A percentile compares a stretch with the other conserved stretches of the same genome.
Evolutionary conservation across 2,888 invertebrate genomes (phyloP).

Genomic region (Aquatica leii): DNA sequence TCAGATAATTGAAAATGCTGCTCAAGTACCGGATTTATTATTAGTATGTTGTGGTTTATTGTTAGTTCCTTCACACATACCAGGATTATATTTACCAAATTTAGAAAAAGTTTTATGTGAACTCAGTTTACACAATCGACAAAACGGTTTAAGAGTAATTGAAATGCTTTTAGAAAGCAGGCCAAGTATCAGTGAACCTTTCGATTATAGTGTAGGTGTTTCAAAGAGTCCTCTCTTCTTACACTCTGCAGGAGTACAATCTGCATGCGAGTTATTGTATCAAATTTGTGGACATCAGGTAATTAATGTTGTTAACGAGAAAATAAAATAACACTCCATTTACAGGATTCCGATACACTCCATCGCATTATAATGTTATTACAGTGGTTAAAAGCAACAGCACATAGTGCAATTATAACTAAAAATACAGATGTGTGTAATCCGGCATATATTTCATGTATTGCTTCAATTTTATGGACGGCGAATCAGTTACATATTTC

Average conservation of each 20-base stretch:
- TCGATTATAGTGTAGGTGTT: constrained; percentile 49
- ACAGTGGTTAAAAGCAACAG: constrained; percentile 74
- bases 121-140: constrained; percentile 71
- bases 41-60: constrained; percentile 77
- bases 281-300: constrained; percentile 73
- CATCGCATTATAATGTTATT: constrained; percentile 74
- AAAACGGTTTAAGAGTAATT: constrained; percentile 67
- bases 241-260: constrained; percentile 62
- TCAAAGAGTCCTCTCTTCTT: constrained; percentile 54
- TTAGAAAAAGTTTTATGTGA: constrained; percentile 75
- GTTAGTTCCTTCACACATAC: constrained; percentile 71
- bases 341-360: constrained; percentile 64
- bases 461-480: constrained; percentile 83
- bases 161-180: constrained; percentile 68
- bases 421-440: constrained; percentile 57
- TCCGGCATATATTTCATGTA: constrained; percentile 75
- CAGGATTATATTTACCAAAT: constrained; percentile 69
- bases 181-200: constrained; percentile 55
- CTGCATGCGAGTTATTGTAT: constrained; percentile 82
- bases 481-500: constrained; percentile 70
- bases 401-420: constrained; percentile 60
- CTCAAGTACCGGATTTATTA: constrained; percentile 71
- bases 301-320: constrained; percentile 31
- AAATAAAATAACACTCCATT: constrained; percentile 32
- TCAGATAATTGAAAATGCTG: constrained; percentile 69